These are phyloP conservation scores for Sebastes ruberrimus DNA, from an alignment of 2,797 vertebrate species.

Conservation along the genomic window DNA sequence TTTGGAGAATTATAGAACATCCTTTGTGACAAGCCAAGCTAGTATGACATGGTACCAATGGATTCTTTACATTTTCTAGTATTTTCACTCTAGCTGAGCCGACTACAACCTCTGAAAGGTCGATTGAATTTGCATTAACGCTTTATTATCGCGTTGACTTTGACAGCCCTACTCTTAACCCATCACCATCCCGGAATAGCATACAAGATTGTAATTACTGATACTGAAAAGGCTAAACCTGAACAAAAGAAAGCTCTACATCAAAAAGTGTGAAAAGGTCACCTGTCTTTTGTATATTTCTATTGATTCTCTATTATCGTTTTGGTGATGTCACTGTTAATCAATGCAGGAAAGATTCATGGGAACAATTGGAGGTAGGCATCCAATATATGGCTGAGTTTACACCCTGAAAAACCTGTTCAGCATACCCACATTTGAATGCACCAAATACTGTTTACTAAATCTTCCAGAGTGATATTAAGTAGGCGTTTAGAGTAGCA, in stretches of 20 bases:
- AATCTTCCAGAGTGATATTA: not conserved
- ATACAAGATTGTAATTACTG: not conserved
- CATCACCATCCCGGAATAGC: not conserved
- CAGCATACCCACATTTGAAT: not conserved
- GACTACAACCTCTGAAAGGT: no score
- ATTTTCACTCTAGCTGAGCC: no score
- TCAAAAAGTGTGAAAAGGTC: not conserved
- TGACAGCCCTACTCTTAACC: not conserved
- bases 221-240: not conserved
- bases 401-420: not conserved
- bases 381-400: not conserved
- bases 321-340: not conserved
- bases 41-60: no score
- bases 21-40: no score
- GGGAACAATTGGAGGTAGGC: not conserved
- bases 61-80: no score
- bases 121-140: no score
- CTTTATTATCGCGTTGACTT: no score
- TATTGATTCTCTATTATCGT: not conserved
- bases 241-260: not conserved
- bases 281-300: not conserved
- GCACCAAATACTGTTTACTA: not conserved
- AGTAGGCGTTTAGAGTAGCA: not conserved
- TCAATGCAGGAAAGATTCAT: not conserved
- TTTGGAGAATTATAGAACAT: no score